Base-by-base conservation (phyloP, 2,888 invertebrate genomes). In the Meliscaeva auricollis region DNA sequence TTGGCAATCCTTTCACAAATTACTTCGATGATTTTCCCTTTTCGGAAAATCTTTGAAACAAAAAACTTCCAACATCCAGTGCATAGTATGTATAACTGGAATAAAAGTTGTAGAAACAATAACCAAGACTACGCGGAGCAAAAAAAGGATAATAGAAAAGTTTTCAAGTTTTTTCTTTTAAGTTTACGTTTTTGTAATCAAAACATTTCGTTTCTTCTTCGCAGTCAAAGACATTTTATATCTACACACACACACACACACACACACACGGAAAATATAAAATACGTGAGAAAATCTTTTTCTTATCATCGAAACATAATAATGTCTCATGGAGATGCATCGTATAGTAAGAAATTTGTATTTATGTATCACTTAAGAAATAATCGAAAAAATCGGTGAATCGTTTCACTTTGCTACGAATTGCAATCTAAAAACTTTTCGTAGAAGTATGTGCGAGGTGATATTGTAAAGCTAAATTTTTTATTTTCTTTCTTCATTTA, bases 1-100 rank as follows among this genome's bases (percentile, higher is more conserved):
- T 78, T 38, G 56, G 62, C 62, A 62, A 74, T 62, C 50, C 78
- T 74, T 74, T 74, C 41, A 64, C 54, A 83, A 83, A 78, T 83
- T 83, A 74, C 73, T 83, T 78, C 74, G 54, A 78, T 64, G 78
- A 69, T 56, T 74, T 41, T 11, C 8, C n/a, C n/a, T n/a, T n/a
- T 41, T 38, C 38, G 13, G 26, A 26, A 58, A 76, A 72, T 76
- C 38, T 60, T 38, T 30, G 20, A 46, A 72, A 38, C 22, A 60
- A 26, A 58, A 20, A 60, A 60, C 72, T 72, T 66, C 32, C n/a
- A 52, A n/a, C 62, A 38, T 38, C 22, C 60, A n/a, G n/a, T n/a
- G n/a, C n/a, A n/a, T n/a, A n/a, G n/a, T n/a, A n/a, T n/a, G n/a
- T n/a, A n/a, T n/a, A n/a, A n/a, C n/a, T n/a, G n/a, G n/a, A n/a